Base-by-base conservation (phyloP, 2,113 vertebrate genomes). In the Anguilla japonica region DNA sequence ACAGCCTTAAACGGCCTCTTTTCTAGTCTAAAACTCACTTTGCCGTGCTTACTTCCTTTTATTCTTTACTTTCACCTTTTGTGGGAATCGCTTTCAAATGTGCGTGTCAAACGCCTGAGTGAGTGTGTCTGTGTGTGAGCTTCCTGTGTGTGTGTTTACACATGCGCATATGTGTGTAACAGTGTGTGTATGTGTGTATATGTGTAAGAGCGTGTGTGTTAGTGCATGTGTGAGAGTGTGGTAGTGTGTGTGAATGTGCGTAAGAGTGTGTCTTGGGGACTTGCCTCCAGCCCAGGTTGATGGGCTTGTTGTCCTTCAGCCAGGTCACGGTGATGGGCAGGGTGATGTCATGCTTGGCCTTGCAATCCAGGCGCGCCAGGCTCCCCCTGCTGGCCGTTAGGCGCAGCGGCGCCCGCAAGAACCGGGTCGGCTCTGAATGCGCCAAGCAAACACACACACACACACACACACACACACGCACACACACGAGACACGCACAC, bases 341-440 rank as follows among this genome's bases (percentile, higher is more conserved):
- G 0, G 96, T 96, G 0, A 92, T 88, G 88, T 99, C 98, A 6
- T 97, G 93, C 90, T 96, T 96, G 22, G 97, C 91, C 0, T 93
- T 96, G 75, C 98, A 99, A 53, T 97, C 96, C 11, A 99, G 94
- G 78, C 95, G 96, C 83, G 96, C 96, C 0, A 96, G 94, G 26
- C 90, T 95, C 57, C 98, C 98, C 85, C 95, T 96, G 75, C 96
- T 95, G 79, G 95, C 96, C 78, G 94, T 94, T 90, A 96, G 95
- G 84, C 96, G 96, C 81, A 97, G 96, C 0, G 98, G 98, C n/a
- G 95, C 96, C 81, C 95, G 95, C 14, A 94, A 92, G 7, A 99
- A 97, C 92, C 97, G 89, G 4, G 96, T 99, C n/a, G 97, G 96
- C 89, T 99, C 98, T 99, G 92, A 79, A 0, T 60, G 26, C 16